Evolutionary conservation across 2,113 vertebrate species (phyloP).

Genomic region (Naja naja): DNA sequence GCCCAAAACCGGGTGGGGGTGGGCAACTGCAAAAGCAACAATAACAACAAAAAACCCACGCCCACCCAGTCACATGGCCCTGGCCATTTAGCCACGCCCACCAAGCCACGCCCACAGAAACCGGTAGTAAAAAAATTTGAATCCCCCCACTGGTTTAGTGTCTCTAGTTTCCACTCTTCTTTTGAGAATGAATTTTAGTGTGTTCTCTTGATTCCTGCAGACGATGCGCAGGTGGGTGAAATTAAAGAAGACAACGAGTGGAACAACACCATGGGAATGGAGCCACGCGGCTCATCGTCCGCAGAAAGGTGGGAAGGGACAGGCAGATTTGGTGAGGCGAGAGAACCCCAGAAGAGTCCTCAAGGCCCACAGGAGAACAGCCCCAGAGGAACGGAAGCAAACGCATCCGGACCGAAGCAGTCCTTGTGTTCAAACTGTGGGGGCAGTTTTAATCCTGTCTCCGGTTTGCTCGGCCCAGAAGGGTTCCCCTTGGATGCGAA

Average conservation of each 20-base stretch:
- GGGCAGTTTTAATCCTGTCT: not conserved
- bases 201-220: not conserved
- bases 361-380: not conserved
- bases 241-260: not conserved
- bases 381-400: not conserved
- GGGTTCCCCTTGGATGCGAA: not conserved
- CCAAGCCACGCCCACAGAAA: too few species aligned
- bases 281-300: not conserved
- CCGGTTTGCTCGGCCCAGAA: not conserved
- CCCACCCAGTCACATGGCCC: too few species aligned
- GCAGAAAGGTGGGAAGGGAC: not conserved
- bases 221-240: not conserved
- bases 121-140: too few species aligned
- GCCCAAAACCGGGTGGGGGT: too few species aligned
- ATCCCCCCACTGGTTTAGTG: too few species aligned
- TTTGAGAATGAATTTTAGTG: too few species aligned
- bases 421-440: constrained; percentile 19
- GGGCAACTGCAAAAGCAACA: too few species aligned
- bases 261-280: not conserved
- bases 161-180: too few species aligned
- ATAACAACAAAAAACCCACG: too few species aligned
- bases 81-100: too few species aligned
- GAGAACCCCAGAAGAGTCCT: not conserved
- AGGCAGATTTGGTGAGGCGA: not conserved
- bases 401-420: fast-evolving